Evolutionary conservation across 2,888 invertebrate species (phyloP).

Genomic region (Smittia aterrima): DNA sequence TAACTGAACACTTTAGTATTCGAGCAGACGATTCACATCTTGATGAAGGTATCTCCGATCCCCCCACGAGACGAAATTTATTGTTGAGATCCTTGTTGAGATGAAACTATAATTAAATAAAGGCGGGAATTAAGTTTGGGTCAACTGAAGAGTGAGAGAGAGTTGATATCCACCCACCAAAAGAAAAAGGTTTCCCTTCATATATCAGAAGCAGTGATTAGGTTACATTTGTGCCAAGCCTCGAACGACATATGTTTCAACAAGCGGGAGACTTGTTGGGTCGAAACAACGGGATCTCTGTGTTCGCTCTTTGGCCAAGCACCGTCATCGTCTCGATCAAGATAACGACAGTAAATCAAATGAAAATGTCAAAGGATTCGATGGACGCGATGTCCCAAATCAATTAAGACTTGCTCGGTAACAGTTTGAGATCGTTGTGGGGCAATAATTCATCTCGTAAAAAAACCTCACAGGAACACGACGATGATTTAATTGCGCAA

Average conservation of each 20-base stretch:
- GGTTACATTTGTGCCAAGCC: not conserved
- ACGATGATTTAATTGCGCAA: not conserved
- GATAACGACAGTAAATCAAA: not conserved
- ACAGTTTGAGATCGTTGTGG: not conserved
- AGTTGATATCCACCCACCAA: not conserved
- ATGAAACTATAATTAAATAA: constrained; percentile 11
- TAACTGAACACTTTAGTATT: not conserved
- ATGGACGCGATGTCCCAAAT: not conserved
- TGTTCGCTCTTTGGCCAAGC: not conserved
- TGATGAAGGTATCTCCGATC: too few species aligned
- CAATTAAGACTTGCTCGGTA: not conserved
- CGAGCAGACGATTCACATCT: too few species aligned
- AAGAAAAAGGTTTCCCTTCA: not conserved
- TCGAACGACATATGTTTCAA: not conserved
- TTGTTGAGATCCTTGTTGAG: not conserved
- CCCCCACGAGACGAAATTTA: not conserved
- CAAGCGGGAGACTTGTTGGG: not conserved
- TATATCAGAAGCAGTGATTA: not conserved
- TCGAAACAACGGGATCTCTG: not conserved
- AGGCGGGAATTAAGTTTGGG: not conserved
- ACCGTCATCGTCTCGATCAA: not conserved
- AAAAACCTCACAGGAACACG: not conserved
- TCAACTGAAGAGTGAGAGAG: not conserved
- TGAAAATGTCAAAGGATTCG: not conserved
- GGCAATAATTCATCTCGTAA: not conserved